These are phyloP conservation scores for Columba guinea DNA, from an alignment of 2,797 vertebrate genomes.

Conservation along the genomic window DNA sequence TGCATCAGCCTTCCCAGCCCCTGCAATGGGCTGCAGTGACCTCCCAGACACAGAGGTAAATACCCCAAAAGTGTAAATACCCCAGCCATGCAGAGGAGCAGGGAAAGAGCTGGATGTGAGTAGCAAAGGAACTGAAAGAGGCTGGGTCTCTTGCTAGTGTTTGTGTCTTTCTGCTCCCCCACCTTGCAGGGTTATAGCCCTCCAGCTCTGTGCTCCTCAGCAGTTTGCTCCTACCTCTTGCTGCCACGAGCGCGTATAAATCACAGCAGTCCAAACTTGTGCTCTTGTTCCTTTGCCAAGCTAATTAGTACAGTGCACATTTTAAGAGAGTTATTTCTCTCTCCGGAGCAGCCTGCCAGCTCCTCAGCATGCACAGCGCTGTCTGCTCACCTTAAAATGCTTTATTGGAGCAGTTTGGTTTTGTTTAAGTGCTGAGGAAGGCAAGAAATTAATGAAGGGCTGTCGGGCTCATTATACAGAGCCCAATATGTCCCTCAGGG, in stretches of 20 bases:
- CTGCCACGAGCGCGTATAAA: constrained; percentile 1
- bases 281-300: constrained; percentile 56
- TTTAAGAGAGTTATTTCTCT: constrained; percentile 43
- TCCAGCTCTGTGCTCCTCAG: background rate
- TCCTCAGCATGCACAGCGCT: background rate
- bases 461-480: background rate
- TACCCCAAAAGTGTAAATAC: too few species aligned
- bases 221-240: background rate
- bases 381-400: background rate
- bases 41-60: background rate
- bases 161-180: background rate
- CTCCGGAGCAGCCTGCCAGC: constrained; percentile 1
- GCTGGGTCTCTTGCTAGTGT: background rate
- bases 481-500: background rate
- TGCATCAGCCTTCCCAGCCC: background rate
- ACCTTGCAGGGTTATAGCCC: background rate
- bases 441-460: constrained; percentile 26
- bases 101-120: background rate
- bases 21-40: background rate
- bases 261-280: constrained; percentile 32
- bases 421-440: constrained; percentile 45
- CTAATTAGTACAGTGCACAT: constrained; percentile 47
- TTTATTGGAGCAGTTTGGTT: background rate
- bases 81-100: background rate
- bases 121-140: background rate